Base-by-base conservation (phyloP, 2,113 vertebrate genomes). In the Cisticola juncidis region DNA sequence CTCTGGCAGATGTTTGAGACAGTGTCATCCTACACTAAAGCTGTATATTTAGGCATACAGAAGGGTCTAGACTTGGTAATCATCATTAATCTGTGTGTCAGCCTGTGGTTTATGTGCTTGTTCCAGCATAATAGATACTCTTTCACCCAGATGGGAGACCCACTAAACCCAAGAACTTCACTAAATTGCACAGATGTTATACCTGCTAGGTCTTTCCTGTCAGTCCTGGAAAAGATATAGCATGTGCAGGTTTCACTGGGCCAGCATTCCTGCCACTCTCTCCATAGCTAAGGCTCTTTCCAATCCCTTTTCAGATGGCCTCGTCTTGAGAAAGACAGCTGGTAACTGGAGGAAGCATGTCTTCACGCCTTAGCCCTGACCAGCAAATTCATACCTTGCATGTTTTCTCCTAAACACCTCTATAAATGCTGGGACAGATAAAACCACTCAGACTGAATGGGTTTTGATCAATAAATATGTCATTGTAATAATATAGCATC, bases 31-130 rank as follows among this genome's bases (percentile, higher is more conserved):
- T 90, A 86, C 84, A 69, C 26, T 8, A 92, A 88, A 93, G n/a
- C 77, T 84, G 83, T 93, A 86, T 92, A 91, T 96, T 92, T 95
- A 90, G 69, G 82, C 53, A 69, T 78, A n/a, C 53, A 81, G 20
- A 33, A 26, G 61, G 25, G 92, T 90, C 92, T 79, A 88, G 85
- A 86, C 72, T 88, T 80, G 77, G 80, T 80, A 90, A 93, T 93
- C 68, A 40, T 84, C 36, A 0, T 96, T 93, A 90, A 95, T 97
- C 86, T 92, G 40, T n/a, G n/a, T 95, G 95, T 96, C 94, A 96
- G 64, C 53, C 72, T 61, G 53, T 92, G 76, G 84, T 96, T 96
- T 93, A 74, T 93, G 88, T 88, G 68, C 82, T 50, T 88, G 36
- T 72, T 88, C 69, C 64, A 51, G 44, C 47, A 83, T 88, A 96